Conservation (phyloP, 2,797 vertebrate genomes). For the Danio choprae region DNA sequence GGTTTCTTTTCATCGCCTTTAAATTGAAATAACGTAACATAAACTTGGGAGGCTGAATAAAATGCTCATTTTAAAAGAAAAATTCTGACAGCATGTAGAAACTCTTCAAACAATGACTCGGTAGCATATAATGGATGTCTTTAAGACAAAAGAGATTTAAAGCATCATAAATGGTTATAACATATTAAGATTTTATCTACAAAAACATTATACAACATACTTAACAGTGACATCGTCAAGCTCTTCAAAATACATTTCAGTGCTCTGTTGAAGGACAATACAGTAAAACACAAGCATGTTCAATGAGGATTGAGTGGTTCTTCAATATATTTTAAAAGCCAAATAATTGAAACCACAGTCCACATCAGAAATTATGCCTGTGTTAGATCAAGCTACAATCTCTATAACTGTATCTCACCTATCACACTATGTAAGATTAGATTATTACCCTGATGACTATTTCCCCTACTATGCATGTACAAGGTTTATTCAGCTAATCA, state of each 20-base stretch:
- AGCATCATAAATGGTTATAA: not conserved
- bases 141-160: not conserved
- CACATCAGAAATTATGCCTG: not conserved
- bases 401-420: not conserved
- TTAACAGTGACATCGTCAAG: not conserved
- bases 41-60: no score
- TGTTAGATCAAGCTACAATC: not conserved
- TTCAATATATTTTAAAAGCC: slow-evolving; percentile 52
- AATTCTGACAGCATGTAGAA: no score
- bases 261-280: not conserved
- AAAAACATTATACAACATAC: not conserved
- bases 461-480: not conserved
- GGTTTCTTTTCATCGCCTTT: no score
- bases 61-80: no score
- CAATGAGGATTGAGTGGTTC: slow-evolving; percentile 18
- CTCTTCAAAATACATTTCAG: not conserved
- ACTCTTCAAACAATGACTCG: not conserved
- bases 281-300: slow-evolving; percentile 4
- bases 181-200: no score
- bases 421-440: not conserved
- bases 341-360: slow-evolving; percentile 9
- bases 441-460: not conserved
- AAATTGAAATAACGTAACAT: no score
- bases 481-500: not conserved
- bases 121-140: not conserved